These are phyloP conservation scores for Sorex araneus DNA, from an alignment of 2,113 vertebrate species.

Conservation along the genomic window DNA sequence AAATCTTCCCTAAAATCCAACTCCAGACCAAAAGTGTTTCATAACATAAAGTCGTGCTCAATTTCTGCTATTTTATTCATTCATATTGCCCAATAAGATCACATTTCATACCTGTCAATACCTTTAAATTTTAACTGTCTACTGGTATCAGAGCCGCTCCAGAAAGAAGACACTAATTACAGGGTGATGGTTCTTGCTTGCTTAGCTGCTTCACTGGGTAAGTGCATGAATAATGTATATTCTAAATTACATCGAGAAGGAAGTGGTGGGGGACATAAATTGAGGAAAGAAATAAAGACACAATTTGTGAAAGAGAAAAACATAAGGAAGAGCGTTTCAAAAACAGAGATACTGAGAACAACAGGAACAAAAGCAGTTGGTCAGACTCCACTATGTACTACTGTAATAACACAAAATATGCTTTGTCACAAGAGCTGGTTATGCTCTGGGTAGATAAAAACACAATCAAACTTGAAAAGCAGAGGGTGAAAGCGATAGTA, in stretches of 20 bases:
- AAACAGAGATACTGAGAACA: conserved; percentile 21
- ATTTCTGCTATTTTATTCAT: conserved; percentile 45
- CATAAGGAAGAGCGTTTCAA: conserved; percentile 29
- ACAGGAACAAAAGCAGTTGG: conserved; percentile 39
- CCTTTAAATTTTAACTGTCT: conserved; percentile 29
- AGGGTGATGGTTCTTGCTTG: conserved; percentile 38
- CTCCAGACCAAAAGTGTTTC: conserved; percentile 1
- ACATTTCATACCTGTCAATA: conserved; percentile 22
- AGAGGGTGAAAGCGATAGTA: too few relatives aligned
- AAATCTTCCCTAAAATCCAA: conserved; percentile 49
- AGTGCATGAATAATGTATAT: not conserved
- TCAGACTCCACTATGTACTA: not conserved
- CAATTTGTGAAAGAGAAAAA: conserved; percentile 55
- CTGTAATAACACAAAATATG: not conserved
- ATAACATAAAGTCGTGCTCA: conserved; percentile 6
- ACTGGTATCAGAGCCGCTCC: conserved; percentile 24
- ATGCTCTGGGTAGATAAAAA: conserved; percentile 11
- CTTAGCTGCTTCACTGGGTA: conserved; percentile 43
- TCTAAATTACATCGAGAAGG: conserved; percentile 64
- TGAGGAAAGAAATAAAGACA: conserved; percentile 36
- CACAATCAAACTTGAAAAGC: conserved; percentile 32
- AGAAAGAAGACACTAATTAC: conserved; percentile 29
- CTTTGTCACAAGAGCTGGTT: conserved; percentile 10
- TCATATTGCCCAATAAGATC: conserved; percentile 45
- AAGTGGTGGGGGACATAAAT: conserved; percentile 60